phyloP scores from a whole-genome alignment of 2,888 invertebrate genomes.

The Nesidiocoris tenuis region DNA sequence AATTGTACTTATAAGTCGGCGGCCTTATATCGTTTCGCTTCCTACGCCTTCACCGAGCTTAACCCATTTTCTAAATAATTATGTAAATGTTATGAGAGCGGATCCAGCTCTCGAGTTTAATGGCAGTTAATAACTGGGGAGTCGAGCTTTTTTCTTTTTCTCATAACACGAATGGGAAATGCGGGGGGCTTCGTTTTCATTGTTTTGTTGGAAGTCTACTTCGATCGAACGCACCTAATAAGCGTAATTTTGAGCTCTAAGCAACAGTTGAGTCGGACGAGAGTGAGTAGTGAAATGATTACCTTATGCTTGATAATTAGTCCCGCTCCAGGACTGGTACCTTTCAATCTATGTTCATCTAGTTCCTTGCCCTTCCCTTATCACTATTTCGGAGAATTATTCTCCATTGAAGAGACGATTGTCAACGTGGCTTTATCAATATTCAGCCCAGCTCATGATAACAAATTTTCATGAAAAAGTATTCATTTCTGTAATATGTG shows the following conservation, averaged over 20 bases:
- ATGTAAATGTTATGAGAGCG: slow-evolving; percentile 29
- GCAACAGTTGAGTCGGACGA: neutral
- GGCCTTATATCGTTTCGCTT: neutral
- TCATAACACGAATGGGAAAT: neutral
- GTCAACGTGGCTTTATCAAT: no score
- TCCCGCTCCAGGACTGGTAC: neutral
- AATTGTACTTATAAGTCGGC: neutral
- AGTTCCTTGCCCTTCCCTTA: no score
- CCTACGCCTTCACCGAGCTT: neutral
- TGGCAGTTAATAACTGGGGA: slow-evolving; percentile 22
- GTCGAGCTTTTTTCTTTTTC: neutral
- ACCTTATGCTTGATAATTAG: slow-evolving; percentile 4
- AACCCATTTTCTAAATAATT: slow-evolving; percentile 18
- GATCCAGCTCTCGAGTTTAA: slow-evolving; percentile 17
- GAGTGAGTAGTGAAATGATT: slow-evolving; percentile 3
- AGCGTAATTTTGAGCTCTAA: slow-evolving; percentile 23
- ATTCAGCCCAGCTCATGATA: no score
- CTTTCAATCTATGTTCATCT: neutral
- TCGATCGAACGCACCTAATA: slow-evolving; percentile 12
- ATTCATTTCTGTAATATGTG: no score
- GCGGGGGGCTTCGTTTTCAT: slow-evolving; percentile 18
- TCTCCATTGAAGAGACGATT: no score
- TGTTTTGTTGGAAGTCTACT: slow-evolving; percentile 17
- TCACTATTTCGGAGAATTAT: no score
- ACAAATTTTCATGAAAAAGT: no score